Conservation (phyloP, 2,797 vertebrate genomes). For the Dendrocincla fuliginosa region DNA sequence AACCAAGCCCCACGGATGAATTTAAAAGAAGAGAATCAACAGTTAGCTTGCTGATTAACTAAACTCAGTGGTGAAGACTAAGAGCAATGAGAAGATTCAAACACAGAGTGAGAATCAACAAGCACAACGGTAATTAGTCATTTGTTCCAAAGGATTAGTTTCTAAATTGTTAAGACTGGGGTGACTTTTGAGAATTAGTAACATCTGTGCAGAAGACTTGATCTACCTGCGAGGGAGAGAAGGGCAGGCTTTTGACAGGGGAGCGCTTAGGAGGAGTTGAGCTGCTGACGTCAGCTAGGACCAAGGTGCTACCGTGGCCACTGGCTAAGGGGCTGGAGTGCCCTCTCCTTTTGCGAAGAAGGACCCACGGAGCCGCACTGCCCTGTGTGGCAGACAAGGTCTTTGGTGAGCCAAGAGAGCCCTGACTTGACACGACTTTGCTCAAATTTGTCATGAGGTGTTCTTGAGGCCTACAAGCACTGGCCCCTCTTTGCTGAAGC, state of each 20-base stretch:
- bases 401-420: conserved; percentile 71
- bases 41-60: conserved; percentile 57
- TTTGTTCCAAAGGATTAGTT: conserved; percentile 83
- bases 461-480: conserved; percentile 69
- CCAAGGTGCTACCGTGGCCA: conserved; percentile 75
- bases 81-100: conserved; percentile 68
- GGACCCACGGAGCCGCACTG: conserved; percentile 73
- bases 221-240: conserved; percentile 95
- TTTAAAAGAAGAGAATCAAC: conserved; percentile 56
- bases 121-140: conserved; percentile 78
- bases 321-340: conserved; percentile 72
- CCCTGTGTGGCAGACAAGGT: conserved; percentile 77
- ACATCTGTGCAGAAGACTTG: conserved; percentile 78
- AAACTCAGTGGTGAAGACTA: conserved; percentile 31
- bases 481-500: conserved; percentile 76
- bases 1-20: not conserved
- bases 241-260: conserved; percentile 88
- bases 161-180: conserved; percentile 79
- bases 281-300: conserved; percentile 80
- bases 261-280: conserved; percentile 84
- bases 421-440: conserved; percentile 71
- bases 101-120: conserved; percentile 71
- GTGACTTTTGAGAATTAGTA: conserved; percentile 81
- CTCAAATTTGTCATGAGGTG: conserved; percentile 74
- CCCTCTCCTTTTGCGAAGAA: conserved; percentile 78